Conservation (phyloP, 1,140 invertebrate genomes). For the Parasteatoda tepidariorum region DNA sequence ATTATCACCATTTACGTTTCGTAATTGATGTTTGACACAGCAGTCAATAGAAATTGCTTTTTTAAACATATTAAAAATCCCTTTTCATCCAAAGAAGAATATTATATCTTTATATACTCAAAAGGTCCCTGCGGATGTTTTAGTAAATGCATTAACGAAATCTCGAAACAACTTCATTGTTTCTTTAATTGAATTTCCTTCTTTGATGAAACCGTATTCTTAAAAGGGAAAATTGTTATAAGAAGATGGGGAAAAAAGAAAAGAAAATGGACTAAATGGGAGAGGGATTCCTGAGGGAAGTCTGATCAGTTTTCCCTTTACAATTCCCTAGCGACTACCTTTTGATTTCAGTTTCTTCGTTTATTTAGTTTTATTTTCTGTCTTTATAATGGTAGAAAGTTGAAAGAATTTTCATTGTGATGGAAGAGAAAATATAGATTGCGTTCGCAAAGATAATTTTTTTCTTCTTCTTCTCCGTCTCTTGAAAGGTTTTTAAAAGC, state of each 20-base stretch:
- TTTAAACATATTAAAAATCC: neutral
- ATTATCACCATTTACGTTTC: neutral
- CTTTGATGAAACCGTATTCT: neutral
- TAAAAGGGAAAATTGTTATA: neutral
- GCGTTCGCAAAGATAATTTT: no score
- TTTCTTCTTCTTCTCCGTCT: no score
- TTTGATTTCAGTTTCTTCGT: neutral
- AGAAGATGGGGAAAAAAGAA: neutral
- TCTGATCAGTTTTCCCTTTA: neutral
- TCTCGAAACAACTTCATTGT: neutral
- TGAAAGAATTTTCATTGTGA: no score
- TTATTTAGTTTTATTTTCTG: no score
- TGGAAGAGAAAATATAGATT: no score
- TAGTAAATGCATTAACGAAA: neutral
- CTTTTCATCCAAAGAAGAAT: neutral
- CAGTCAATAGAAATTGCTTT: neutral
- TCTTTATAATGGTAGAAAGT: no score
- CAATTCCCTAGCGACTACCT: neutral
- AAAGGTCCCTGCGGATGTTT: neutral
- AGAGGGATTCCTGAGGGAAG: neutral
- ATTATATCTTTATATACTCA: neutral
- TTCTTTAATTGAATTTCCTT: constrained; percentile 10
- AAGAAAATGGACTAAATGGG: constrained; percentile 3
- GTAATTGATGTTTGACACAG: neutral
- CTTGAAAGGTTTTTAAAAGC: no score